Conservation (phyloP, 2,888 invertebrate genomes). For the Adela reaumurella region DNA sequence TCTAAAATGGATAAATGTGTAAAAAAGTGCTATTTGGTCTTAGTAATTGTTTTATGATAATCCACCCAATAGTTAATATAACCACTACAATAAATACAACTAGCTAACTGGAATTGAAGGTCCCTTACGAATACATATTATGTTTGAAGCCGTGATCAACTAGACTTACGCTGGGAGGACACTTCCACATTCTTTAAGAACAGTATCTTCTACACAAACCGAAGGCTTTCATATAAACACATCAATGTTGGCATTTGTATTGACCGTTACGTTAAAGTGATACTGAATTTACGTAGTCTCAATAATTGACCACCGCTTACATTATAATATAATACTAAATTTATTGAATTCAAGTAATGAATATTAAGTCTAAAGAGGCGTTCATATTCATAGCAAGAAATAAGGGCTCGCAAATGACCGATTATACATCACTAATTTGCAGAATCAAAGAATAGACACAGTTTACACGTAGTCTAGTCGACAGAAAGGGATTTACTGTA, state of each 20-base stretch:
- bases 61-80: constrained; percentile 42
- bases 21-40: constrained; percentile 53
- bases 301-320: constrained; percentile 46
- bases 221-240: too few species aligned
- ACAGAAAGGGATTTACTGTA: constrained; percentile 24
- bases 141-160: constrained; percentile 46
- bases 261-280: not conserved
- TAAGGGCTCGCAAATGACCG: constrained; percentile 47
- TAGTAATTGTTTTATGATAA: constrained; percentile 36
- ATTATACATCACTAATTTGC: constrained; percentile 34
- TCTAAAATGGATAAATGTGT: constrained; percentile 42
- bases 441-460: constrained; percentile 29
- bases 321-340: constrained; percentile 42
- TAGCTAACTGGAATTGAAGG: constrained; percentile 56
- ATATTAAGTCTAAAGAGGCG: constrained; percentile 52
- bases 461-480: constrained; percentile 32
- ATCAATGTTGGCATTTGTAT: not conserved
- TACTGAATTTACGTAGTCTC: constrained; percentile 12
- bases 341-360: constrained; percentile 45
- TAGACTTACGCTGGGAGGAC: constrained; percentile 19
- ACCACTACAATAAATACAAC: constrained; percentile 52
- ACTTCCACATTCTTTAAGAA: too few species aligned
- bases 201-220: too few species aligned
- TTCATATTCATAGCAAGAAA: constrained; percentile 49
- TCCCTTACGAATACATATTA: constrained; percentile 53